Percentiles rank a stretch among this genome's conserved stretches.
These are phyloP conservation scores for Rachycentron canadum DNA, from an alignment of 2,797 vertebrate genomes.

Conservation along the genomic window DNA sequence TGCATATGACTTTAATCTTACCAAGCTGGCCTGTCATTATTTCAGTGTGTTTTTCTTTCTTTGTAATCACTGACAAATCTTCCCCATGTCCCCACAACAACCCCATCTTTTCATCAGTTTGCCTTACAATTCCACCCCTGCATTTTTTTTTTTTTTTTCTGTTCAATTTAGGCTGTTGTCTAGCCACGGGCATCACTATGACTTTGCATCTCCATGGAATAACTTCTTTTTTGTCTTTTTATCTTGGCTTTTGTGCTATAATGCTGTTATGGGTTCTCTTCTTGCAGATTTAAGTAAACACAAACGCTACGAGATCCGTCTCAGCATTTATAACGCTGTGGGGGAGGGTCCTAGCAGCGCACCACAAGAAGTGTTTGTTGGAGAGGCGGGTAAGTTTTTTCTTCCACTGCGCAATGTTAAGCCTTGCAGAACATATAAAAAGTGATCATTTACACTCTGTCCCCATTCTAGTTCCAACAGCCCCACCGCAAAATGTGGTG, in stretches of 20 bases:
- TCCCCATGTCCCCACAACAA: slow-evolving; percentile 57
- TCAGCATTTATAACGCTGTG: slow-evolving; percentile 95
- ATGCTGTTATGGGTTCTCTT: slow-evolving; percentile 45
- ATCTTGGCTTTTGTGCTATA: slow-evolving; percentile 59
- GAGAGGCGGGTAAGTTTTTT: slow-evolving; percentile 92
- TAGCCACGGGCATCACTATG: slow-evolving; percentile 53
- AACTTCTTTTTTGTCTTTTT: slow-evolving; percentile 57
- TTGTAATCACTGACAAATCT: slow-evolving; percentile 73
- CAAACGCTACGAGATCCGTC: slow-evolving; percentile 95
- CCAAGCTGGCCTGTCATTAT: slow-evolving; percentile 62
- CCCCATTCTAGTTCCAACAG: slow-evolving; percentile 89
- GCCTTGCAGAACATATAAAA: background rate
- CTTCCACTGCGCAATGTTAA: slow-evolving; percentile 69
- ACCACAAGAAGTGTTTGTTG: slow-evolving; percentile 96
- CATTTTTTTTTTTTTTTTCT: slow-evolving; percentile 28
- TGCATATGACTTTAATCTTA: slow-evolving; percentile 67
- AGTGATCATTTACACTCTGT: background rate
- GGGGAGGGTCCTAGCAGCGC: slow-evolving; percentile 94
- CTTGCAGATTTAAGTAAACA: slow-evolving; percentile 94
- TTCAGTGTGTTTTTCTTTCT: slow-evolving; percentile 49
- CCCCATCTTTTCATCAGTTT: slow-evolving; percentile 61
- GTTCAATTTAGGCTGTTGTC: slow-evolving; percentile 55
- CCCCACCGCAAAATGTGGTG: slow-evolving; percentile 88
- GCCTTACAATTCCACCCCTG: slow-evolving; percentile 42
- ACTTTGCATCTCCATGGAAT: slow-evolving; percentile 47